Base-by-base conservation (phyloP, 2,888 invertebrate genomes). In the Chironomus tentans region DNA sequence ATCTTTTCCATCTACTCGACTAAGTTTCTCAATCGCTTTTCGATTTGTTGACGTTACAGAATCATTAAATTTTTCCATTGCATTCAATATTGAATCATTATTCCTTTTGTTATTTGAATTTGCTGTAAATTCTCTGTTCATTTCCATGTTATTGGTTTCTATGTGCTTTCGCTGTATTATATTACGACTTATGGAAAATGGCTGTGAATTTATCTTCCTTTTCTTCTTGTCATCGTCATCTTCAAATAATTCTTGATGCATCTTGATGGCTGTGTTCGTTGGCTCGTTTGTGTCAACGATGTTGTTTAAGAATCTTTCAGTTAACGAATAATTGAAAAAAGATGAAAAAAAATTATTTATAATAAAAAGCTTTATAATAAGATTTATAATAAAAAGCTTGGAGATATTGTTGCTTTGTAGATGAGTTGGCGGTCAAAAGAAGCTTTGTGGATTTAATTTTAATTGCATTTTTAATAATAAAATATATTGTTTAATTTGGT, bases 281-380 rank as follows among this genome's bases (percentile, higher is more conserved):
- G 77, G 71, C 18, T 77, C 76, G 61, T 77, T 76, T 38, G 69
- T 56, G 50, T 70, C 65, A 13, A 65, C 70, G 10, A 76, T 76
- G 47, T 62, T 68, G 18, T 70, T 76, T 7, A 70, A 18, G 62
- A 76, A 76, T 50, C 76, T 76, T 15, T 24, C 13, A 13, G 62
- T 28, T 18, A 15, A 65, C 22, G 21, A 15, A 38, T 38, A 10
- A 50, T 56, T 18, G 56, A 15, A 5, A 56, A 65, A 65, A 7
- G 65, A 65, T 2, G 10, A 38, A 38, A 38, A n/a, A n/a, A n/a
- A n/a, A n/a, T n/a, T n/a, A n/a, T n/a, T 38, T 38, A 1, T 38
- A 38, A 38, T 10, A 2, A 38, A 10, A 38, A 38, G 38, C 38
- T 28, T 28, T n/a, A n/a, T n/a, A n/a, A n/a, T n/a, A n/a, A n/a